Conservation (phyloP, 2,888 invertebrate genomes). For the Dasysyrphus tricinctus region DNA sequence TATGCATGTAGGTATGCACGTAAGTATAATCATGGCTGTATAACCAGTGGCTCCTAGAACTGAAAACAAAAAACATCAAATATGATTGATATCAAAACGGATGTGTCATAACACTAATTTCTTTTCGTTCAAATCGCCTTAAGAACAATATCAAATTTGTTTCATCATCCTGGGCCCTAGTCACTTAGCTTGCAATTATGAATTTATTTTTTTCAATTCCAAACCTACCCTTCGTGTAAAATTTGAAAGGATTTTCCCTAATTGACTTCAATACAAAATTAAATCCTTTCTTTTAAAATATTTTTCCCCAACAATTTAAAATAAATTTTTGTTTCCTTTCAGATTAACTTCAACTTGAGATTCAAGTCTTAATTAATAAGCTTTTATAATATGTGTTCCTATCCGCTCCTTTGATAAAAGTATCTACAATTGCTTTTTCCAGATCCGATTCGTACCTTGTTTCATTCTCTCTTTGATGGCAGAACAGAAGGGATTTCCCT, state of each 20-base stretch:
- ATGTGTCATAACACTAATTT: too few relatives aligned
- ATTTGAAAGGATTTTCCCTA: not conserved
- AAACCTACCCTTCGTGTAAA: not conserved
- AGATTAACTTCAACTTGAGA: constrained; percentile 10
- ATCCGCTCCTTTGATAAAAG: not conserved
- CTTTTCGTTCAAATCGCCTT: too few relatives aligned
- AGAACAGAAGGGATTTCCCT: constrained; percentile 6
- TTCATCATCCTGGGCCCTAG: too few relatives aligned
- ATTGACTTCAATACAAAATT: not conserved
- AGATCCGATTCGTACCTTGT: constrained; percentile 7
- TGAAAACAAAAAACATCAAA: too few relatives aligned
- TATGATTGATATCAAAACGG: too few relatives aligned
- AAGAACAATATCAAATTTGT: too few relatives aligned
- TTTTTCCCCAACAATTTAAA: not conserved
- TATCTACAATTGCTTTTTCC: constrained; percentile 29
- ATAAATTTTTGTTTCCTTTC: constrained; percentile 1
- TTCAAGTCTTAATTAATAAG: constrained; percentile 10
- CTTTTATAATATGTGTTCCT: constrained; percentile 9
- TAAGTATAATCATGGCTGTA: too few relatives aligned
- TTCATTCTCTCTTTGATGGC: constrained; percentile 12
- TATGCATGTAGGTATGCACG: too few relatives aligned
- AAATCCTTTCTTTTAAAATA: not conserved
- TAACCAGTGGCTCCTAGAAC: too few relatives aligned
- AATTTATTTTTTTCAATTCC: too few relatives aligned
- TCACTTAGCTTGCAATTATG: too few relatives aligned